phyloP scores from a whole-genome alignment of 1,140 invertebrate genomes.

The Drosophila sechellia region DNA sequence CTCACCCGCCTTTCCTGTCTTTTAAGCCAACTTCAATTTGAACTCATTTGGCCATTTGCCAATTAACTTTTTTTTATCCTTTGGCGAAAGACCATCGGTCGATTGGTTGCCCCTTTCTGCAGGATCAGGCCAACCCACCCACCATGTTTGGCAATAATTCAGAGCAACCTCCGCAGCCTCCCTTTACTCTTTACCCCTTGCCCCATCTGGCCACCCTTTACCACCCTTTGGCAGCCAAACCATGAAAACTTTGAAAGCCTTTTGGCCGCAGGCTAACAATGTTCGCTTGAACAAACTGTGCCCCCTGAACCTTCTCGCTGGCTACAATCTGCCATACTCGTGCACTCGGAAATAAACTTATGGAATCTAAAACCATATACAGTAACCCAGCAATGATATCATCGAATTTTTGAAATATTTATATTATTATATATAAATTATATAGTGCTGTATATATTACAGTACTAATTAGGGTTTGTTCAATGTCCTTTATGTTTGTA shows the following conservation, averaged over 20 bases:
- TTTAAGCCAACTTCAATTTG: slow-evolving; percentile 45
- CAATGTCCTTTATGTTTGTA: too few relatives aligned
- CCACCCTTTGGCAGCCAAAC: slow-evolving; percentile 45
- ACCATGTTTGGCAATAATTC: slow-evolving; percentile 52
- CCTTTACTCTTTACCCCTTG: not conserved
- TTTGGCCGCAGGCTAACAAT: slow-evolving; percentile 59
- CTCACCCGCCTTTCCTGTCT: not conserved
- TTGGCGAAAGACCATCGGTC: slow-evolving; percentile 32
- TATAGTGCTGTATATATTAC: too few relatives aligned
- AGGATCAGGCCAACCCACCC: slow-evolving; percentile 1
- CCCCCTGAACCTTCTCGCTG: slow-evolving; percentile 13
- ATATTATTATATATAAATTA: too few relatives aligned
- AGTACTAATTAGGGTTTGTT: too few relatives aligned
- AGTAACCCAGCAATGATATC: too few relatives aligned
- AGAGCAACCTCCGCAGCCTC: slow-evolving; percentile 16
- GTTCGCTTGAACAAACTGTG: slow-evolving; percentile 54
- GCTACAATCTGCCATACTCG: slow-evolving; percentile 12
- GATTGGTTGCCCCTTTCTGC: slow-evolving; percentile 41
- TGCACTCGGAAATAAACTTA: slow-evolving; percentile 3
- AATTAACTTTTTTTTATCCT: slow-evolving; percentile 46
- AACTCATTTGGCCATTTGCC: slow-evolving; percentile 61
- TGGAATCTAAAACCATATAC: too few relatives aligned
- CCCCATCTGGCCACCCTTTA: slow-evolving; percentile 27
- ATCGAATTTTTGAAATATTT: too few relatives aligned
- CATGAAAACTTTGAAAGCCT: slow-evolving; percentile 62